phyloP scores from a whole-genome alignment of 2,888 invertebrate genomes.

The Achlya flavicornis region DNA sequence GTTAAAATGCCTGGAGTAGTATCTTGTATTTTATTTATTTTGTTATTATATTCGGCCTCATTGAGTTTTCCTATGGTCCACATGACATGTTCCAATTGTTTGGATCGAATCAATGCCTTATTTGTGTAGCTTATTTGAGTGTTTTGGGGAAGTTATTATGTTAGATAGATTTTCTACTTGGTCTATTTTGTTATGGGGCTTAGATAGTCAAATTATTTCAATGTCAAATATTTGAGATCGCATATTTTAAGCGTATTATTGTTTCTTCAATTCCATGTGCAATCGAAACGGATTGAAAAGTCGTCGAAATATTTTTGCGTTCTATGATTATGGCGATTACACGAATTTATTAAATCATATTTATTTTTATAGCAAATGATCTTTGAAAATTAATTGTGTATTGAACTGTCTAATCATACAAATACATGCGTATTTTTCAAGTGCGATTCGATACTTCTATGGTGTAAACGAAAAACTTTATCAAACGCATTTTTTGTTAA shows the following conservation, averaged over 20 bases:
- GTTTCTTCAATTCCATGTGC: neutral
- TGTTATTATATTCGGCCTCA: neutral
- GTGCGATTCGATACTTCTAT: neutral
- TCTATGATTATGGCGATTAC: slow-evolving; percentile 23
- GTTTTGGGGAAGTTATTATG: slow-evolving; percentile 18
- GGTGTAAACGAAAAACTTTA: neutral
- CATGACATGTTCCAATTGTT: neutral
- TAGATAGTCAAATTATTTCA: slow-evolving; percentile 60
- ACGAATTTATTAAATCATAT: slow-evolving; percentile 41
- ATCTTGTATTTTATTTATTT: no score
- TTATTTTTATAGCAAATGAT: slow-evolving; percentile 53
- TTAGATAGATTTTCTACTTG: slow-evolving; percentile 52
- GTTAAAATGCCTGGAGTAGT: no score
- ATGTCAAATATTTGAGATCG: slow-evolving; percentile 22
- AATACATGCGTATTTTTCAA: neutral
- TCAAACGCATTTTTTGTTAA: neutral
- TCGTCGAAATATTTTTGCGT: neutral
- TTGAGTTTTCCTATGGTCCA: neutral
- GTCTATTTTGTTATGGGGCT: slow-evolving; percentile 44
- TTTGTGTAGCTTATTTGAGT: neutral
- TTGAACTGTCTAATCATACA: slow-evolving; percentile 22
- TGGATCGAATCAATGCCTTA: neutral
- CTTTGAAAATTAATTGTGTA: slow-evolving; percentile 28
- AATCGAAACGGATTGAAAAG: neutral
- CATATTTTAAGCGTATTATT: neutral